Base-by-base conservation (phyloP, 2,797 vertebrate species). In the Setipinna tenuifilis region DNA sequence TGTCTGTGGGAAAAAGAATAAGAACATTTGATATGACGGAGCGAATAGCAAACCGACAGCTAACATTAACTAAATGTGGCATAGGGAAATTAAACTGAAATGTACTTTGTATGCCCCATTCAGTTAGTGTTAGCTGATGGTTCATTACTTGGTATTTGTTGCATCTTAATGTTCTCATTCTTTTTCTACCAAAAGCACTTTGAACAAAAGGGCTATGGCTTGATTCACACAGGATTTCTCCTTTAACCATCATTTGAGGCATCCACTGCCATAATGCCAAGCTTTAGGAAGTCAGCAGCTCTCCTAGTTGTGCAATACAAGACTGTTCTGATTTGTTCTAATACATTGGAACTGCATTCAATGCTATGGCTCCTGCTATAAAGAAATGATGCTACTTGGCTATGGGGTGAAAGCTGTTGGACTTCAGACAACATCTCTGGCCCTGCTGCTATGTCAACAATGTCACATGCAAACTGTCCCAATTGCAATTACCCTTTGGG, bases 361-460 rank as follows among this genome's bases (percentile, higher is more conserved):
- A 9, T 44, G 71, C 17, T 41, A 1, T 78, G 35, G 71, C 35
- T 44, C 19, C 17, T 78, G 71, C 71, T 78, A 19, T 41, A 41
- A 9, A 21, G 5, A 41, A 3, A 54, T 3, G 2, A 12, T 71
- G 65, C 17, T 11, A 10, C 41, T 17, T 35, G 17, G 71, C 23
- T 21, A 19, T 41, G 28, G 31, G 71, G 41, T 78, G 35, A 78
- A 44, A 41, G 17, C 71, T 44, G 6, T 35, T 71, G 68, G 31
- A 71, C 35, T 78, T 78, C 71, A 78, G 41, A 44, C 71, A 86
- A 89, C 86, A 83, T 87, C 87, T 85, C 88, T 87, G 89, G 89
- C 84, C 68, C 80, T 90, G 92, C 94, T 93, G 92, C 93, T 92
- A 91, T 90, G 86, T 90, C 82, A 86, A 87, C 90, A 68, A 90